These are phyloP conservation scores for Chanos chanos DNA, from an alignment of 2,797 vertebrate species.

Conservation along the genomic window DNA sequence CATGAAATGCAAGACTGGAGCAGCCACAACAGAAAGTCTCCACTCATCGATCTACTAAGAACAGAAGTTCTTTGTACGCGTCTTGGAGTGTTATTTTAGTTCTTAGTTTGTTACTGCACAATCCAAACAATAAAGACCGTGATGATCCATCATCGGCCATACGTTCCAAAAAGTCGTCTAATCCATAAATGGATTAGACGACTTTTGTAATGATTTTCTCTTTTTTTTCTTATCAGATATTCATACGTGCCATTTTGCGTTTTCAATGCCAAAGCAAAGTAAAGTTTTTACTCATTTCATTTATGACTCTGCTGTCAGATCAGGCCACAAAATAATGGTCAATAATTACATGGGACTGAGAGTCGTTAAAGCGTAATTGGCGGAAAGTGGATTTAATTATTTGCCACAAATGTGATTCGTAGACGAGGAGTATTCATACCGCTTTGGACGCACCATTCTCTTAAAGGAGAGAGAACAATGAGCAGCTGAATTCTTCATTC, in stretches of 20 bases:
- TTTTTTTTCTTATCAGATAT: neutral
- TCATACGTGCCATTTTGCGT: neutral
- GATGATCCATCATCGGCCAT: too few relatives aligned
- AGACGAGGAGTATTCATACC: neutral
- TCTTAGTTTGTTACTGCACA: too few relatives aligned
- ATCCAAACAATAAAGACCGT: too few relatives aligned
- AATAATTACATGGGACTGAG: neutral
- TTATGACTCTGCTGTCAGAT: neutral
- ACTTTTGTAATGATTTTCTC: neutral
- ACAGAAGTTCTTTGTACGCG: too few relatives aligned
- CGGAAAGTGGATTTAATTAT: neutral
- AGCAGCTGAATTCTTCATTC: slow-evolving; percentile 4
- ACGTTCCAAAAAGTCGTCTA: too few relatives aligned
- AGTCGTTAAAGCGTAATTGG: neutral
- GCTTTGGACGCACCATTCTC: neutral
- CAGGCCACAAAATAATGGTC: neutral
- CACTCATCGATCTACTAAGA: too few relatives aligned
- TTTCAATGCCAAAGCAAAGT: too few relatives aligned
- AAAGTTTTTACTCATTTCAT: neutral
- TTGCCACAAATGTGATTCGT: slow-evolving; percentile 9
- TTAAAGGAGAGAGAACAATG: neutral
- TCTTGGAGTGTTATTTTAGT: too few relatives aligned
- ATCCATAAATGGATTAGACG: too few relatives aligned
- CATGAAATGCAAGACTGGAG: too few relatives aligned
- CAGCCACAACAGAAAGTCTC: too few relatives aligned